Conservation (phyloP, 2,888 invertebrate genomes). For the Eristalis tenax region DNA sequence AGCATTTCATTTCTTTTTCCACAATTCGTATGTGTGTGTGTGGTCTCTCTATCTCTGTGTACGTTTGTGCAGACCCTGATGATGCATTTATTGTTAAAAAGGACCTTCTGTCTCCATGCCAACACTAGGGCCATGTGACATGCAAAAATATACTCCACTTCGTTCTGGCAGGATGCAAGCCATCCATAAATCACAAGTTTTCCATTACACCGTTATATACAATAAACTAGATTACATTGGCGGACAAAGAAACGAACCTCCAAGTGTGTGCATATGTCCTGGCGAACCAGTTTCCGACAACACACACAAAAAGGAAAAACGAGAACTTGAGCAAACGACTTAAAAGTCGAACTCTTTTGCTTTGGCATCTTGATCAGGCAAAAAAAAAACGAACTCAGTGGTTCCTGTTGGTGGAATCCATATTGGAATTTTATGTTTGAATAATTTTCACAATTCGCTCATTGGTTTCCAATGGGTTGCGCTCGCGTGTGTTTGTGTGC, state of each 20-base stretch:
- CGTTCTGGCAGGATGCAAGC: constrained; percentile 47
- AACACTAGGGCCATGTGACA: constrained; percentile 47
- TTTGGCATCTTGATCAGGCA: constrained; percentile 64
- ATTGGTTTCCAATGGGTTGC: constrained; percentile 49
- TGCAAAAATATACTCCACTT: constrained; percentile 43
- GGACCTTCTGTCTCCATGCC: constrained; percentile 41
- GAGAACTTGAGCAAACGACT: constrained; percentile 11
- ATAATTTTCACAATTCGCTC: constrained; percentile 62
- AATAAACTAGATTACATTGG: constrained; percentile 65
- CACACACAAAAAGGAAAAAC: background rate
- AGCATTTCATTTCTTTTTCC: constrained; percentile 22
- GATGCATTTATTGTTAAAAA: constrained; percentile 67
- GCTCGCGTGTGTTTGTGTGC: background rate
- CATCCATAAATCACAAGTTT: constrained; percentile 66
- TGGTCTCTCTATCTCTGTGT: background rate
- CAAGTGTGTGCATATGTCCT: constrained; percentile 5
- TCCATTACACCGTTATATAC: constrained; percentile 47
- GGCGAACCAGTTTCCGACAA: constrained; percentile 1
- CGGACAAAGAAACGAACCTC: constrained; percentile 15
- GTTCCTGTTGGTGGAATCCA: constrained; percentile 40
- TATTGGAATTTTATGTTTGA: constrained; percentile 70
- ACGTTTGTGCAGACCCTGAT: constrained; percentile 19
- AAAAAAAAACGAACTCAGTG: constrained; percentile 15
- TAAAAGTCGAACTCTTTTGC: constrained; percentile 39
- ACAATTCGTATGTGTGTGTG: constrained; percentile 38